These are phyloP conservation scores for Bibio marci DNA, from an alignment of 2,888 invertebrate genomes.

Conservation along the genomic window DNA sequence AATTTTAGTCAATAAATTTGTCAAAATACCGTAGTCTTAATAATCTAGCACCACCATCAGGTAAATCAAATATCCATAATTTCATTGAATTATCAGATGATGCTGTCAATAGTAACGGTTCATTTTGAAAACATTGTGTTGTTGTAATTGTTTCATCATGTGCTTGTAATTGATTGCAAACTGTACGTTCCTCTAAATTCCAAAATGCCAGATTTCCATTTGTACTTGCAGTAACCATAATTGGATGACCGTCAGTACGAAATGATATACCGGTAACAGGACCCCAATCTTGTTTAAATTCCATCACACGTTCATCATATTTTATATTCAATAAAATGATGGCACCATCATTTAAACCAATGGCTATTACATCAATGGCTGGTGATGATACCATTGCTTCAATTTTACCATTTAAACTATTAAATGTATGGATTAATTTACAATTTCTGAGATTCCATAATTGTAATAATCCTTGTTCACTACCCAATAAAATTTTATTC, in stretches of 20 bases:
- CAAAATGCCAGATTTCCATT: constrained; percentile 83
- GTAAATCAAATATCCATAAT: constrained; percentile 79
- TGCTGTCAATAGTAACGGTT: constrained; percentile 80
- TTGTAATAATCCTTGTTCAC: constrained; percentile 67
- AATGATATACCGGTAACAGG: constrained; percentile 69
- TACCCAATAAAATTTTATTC: constrained; percentile 83
- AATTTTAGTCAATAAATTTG: neutral
- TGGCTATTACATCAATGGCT: constrained; percentile 78
- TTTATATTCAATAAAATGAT: constrained; percentile 79
- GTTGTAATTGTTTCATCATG: constrained; percentile 65
- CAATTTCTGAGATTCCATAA: constrained; percentile 77
- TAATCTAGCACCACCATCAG: constrained; percentile 76
- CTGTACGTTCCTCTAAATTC: constrained; percentile 70
- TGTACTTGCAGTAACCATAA: constrained; percentile 71
- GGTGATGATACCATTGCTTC: constrained; percentile 73
- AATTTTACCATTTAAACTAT: constrained; percentile 53
- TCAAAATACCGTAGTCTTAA: constrained; percentile 30
- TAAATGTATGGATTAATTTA: constrained; percentile 59
- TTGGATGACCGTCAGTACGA: constrained; percentile 66
- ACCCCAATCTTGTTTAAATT: constrained; percentile 86
- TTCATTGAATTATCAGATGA: constrained; percentile 90
- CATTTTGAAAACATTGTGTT: constrained; percentile 65
- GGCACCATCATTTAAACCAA: constrained; percentile 67
- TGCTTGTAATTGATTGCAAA: constrained; percentile 67
- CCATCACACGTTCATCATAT: constrained; percentile 64